These are phyloP conservation scores for Gila robusta DNA, from an alignment of 2,797 vertebrate genomes.

Conservation along the genomic window DNA sequence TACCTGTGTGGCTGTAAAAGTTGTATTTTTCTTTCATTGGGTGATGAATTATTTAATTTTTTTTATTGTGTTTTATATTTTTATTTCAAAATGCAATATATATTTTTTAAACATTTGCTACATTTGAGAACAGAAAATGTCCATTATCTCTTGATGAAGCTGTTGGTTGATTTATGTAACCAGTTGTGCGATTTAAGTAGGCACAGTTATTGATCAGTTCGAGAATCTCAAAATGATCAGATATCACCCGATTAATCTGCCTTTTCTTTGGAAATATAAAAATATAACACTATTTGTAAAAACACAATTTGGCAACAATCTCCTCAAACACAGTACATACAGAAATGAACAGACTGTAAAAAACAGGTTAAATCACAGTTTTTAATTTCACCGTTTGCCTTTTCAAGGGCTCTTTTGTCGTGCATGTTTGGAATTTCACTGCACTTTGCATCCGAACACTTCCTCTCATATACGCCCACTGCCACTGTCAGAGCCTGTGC, in stretches of 20 bases:
- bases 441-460: slow-evolving; percentile 10
- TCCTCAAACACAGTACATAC: background rate
- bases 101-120: background rate
- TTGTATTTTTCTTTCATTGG: background rate
- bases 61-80: background rate
- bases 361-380: background rate
- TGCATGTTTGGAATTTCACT: background rate
- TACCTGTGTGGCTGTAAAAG: background rate
- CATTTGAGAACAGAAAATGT: background rate
- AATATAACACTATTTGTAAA: background rate
- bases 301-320: background rate
- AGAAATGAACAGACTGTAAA: slow-evolving; percentile 5
- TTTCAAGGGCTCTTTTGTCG: slow-evolving; percentile 9
- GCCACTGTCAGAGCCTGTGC: slow-evolving; percentile 17
- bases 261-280: background rate
- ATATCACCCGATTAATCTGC: background rate
- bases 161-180: background rate
- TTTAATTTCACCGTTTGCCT: background rate
- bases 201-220: background rate
- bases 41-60: background rate
- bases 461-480: slow-evolving; percentile 1
- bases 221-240: background rate
- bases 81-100: background rate
- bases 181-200: background rate
- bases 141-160: background rate